Evolutionary conservation across 2,888 invertebrate species (phyloP).

Genomic region (Agrilus cyanescens): DNA sequence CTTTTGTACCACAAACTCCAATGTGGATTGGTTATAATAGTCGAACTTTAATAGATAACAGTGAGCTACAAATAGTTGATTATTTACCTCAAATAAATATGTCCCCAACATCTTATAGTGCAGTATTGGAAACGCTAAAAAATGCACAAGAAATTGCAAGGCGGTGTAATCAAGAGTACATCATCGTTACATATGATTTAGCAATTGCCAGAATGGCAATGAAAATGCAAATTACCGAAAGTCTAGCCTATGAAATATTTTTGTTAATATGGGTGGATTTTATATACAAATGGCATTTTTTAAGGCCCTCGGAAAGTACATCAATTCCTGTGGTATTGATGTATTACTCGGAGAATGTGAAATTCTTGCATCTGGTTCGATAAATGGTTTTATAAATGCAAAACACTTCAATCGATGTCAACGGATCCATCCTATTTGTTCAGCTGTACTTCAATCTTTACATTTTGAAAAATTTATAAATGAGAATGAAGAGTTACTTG

Average conservation of each 20-base stretch:
- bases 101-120: slow-evolving; percentile 19
- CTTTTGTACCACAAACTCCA: slow-evolving; percentile 17
- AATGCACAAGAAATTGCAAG: slow-evolving; percentile 16
- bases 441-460: too few species aligned
- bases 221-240: slow-evolving; percentile 20
- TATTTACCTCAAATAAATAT: slow-evolving; percentile 24
- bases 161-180: slow-evolving; percentile 18
- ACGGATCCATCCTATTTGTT: background rate
- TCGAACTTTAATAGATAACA: slow-evolving; percentile 12
- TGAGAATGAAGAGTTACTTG: too few species aligned
- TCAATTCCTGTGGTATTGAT: slow-evolving; percentile 21
- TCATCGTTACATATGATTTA: slow-evolving; percentile 25
- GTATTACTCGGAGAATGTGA: slow-evolving; percentile 21
- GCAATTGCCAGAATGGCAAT: slow-evolving; percentile 17
- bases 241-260: slow-evolving; percentile 20
- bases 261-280: slow-evolving; percentile 21
- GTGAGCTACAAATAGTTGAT: slow-evolving; percentile 17
- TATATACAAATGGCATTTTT: slow-evolving; percentile 20
- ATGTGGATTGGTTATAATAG: slow-evolving; percentile 23
- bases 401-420: too few species aligned
- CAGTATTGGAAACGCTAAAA: slow-evolving; percentile 22
- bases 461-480: too few species aligned
- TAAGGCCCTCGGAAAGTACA: slow-evolving; percentile 22
- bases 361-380: slow-evolving; percentile 21
- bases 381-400: slow-evolving; percentile 17